Base-by-base conservation (phyloP, 2,888 invertebrate species). In the Microplitis deprimator region DNA sequence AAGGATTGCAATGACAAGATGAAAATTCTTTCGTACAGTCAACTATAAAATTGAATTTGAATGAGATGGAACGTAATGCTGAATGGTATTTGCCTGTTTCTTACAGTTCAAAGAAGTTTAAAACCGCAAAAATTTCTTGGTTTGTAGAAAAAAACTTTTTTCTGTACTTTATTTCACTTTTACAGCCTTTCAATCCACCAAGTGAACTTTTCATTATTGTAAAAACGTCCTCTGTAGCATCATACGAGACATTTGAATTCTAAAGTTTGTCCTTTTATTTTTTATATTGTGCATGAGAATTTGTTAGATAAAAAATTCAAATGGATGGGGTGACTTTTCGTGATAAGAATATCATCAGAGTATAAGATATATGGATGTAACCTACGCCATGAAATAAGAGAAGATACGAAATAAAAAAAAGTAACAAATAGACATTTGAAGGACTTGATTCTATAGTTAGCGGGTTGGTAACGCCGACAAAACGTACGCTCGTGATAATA, bases 401-500 rank as follows among this genome's bases (percentile, higher is more conserved):
- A 50, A 13, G 13, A 50, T 50, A 50, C 17, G 39, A 62, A 16
- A 7, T 61, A 59, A 60, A 74, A 60, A 60, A 29, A 59, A 50
- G 40, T 61, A 61, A 68, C 59, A 62, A 17, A 59, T 67, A 29
- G 17, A 40, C 29, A 67, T 65, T 76, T 38, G 70, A 71, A 60
- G 20, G 29, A 65, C 38, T 65, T 6, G 65, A 65, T 13, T 29
- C 29, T 65, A 65, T 65, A 65, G 8, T 29, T 29, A 38, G 10
- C 3, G 65, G 29, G 72, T 75, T 68, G 59, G 72, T 65, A 78
- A 75, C 69, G 77, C 60, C 68, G 77, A 61, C 65, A 69, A 64
- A 38, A 65, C 29, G 50, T 59, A 59, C 29, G 29, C 50, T 65
- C 20, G 73, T 73, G 64, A 75, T 75, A 78, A 76, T 70, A 60